A percentile compares a stretch with the other conserved stretches of the same genome.
These are phyloP conservation scores for Drosophila orosa DNA, from an alignment of 1,140 invertebrate genomes.

Conservation along the genomic window DNA sequence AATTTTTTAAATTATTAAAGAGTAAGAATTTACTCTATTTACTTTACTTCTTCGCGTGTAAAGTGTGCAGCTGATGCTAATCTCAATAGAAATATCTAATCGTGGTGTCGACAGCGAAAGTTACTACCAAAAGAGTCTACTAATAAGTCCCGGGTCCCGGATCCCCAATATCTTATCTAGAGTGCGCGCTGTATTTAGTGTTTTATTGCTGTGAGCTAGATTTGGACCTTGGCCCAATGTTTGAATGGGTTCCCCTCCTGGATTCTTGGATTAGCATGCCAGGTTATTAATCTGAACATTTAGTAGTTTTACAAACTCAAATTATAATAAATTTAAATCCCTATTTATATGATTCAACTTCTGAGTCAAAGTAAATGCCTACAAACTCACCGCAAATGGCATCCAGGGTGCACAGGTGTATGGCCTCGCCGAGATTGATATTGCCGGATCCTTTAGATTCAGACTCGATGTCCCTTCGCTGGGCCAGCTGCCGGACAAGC, in stretches of 20 bases:
- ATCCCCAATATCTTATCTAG: conserved; percentile 25
- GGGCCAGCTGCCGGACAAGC: conserved; percentile 85
- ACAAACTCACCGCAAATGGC: conserved; percentile 88
- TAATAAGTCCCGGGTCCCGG: background rate
- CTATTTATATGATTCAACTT: background rate
- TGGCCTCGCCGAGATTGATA: conserved; percentile 87
- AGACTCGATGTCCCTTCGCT: background rate
- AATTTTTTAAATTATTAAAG: too few relatives aligned
- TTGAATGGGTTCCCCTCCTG: background rate
- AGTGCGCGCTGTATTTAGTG: conserved; percentile 5
- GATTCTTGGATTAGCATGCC: background rate
- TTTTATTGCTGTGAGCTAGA: conserved; percentile 22
- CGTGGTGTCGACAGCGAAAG: background rate
- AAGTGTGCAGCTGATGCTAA: conserved; percentile 16
- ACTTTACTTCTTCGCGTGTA: background rate
- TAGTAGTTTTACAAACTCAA: too few relatives aligned
- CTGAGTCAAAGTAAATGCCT: background rate
- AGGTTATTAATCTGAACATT: background rate
- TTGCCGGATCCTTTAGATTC: conserved; percentile 4
- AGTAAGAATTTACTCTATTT: too few relatives aligned
- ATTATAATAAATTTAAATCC: too few relatives aligned
- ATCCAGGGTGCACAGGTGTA: conserved; percentile 89
- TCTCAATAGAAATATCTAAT: conserved; percentile 42
- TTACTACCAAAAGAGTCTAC: background rate
- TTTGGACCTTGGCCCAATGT: conserved; percentile 26